Conservation (phyloP, 2,797 vertebrate species). For the Phalanger gymnotis region DNA sequence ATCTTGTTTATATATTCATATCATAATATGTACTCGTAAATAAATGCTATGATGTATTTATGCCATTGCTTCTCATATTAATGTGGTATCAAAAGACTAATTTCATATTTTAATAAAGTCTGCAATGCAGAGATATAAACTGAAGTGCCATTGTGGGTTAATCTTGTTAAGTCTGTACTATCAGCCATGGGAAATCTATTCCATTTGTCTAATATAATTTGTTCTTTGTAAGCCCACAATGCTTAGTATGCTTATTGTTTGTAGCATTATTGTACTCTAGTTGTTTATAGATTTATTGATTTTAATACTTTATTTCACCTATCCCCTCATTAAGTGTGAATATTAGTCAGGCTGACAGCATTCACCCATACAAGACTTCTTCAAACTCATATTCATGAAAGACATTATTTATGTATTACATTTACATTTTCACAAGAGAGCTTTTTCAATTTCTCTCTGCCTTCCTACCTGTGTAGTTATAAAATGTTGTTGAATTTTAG, state of each 20-base stretch:
- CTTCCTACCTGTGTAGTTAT: neutral
- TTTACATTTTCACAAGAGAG: neutral
- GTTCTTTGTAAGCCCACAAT: neutral
- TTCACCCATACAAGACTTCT: neutral
- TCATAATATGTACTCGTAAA: no score
- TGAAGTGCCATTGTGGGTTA: neutral
- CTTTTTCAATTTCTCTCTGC: neutral
- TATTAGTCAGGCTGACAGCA: neutral
- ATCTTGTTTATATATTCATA: no score
- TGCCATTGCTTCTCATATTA: neutral
- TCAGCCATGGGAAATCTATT: neutral
- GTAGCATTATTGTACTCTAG: neutral
- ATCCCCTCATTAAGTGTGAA: neutral
- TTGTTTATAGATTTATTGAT: neutral
- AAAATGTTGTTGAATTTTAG: neutral
- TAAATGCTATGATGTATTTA: neutral
- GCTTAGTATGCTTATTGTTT: neutral
- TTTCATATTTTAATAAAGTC: neutral
- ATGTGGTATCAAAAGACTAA: neutral
- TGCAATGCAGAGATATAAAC: neutral
- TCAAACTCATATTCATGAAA: neutral
- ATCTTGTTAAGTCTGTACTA: neutral
- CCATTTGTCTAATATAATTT: neutral
- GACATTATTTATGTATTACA: neutral
- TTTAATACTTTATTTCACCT: neutral